phyloP scores from a whole-genome alignment of 2,797 vertebrate genomes.

The Fratercula arctica region DNA sequence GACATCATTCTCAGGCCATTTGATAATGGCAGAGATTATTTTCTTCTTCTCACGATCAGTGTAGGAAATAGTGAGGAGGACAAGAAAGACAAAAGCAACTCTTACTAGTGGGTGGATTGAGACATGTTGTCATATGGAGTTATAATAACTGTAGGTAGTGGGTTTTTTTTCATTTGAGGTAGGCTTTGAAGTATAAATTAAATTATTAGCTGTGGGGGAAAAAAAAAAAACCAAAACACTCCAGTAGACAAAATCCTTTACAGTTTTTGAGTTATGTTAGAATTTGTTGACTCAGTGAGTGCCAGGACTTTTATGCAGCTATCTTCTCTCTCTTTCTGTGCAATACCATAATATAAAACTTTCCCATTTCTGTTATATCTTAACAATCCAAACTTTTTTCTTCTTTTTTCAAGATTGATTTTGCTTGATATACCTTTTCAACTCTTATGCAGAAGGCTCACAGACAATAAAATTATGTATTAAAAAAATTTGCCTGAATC shows the following conservation, averaged over 20 bases:
- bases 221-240: not conserved
- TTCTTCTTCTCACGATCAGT: not conserved
- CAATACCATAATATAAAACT: not conserved
- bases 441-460: not conserved
- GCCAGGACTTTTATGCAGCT: not conserved
- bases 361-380: not conserved
- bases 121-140: not conserved
- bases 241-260: not conserved
- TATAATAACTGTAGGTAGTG: not conserved
- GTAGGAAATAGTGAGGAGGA: not conserved
- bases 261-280: not conserved
- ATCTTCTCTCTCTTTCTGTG: not conserved
- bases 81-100: not conserved
- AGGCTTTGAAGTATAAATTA: conserved; percentile 1
- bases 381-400: not conserved
- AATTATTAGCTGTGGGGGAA: not conserved
- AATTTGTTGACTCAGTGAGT: not conserved
- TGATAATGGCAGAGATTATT: not conserved
- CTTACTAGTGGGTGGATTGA: not conserved
- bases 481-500: not conserved
- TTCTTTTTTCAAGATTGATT: not conserved
- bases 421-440: not conserved
- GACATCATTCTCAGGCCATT: not conserved
- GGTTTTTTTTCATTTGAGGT: not conserved
- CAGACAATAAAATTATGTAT: not conserved